Evolutionary conservation across 1,140 invertebrate genomes (phyloP), one percentile per base, ranked within the genome.

Genomic region (Pissodes strobi): DNA sequence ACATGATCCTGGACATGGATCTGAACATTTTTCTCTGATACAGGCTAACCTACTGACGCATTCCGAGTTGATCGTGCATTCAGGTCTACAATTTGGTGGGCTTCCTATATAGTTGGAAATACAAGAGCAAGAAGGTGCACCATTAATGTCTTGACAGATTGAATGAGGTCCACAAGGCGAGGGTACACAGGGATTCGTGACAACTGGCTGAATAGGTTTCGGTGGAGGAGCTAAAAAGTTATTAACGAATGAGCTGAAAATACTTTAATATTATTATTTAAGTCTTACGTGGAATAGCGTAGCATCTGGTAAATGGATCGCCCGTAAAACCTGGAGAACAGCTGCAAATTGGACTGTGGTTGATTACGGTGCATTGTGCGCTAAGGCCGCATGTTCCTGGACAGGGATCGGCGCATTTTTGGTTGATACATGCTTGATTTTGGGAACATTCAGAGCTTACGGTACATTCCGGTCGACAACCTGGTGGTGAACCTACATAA

Each of bases 101-200:
- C 84, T 84, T 34, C 86, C 87, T n/a, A 83, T 83, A 67, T 81
- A 85, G 49, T 81, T 79, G 9, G 74, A 59, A 41, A 80, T 79
- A 69, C 86, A 88, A n/a, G 80, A 81, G 66, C 86, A 90, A 45
- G 86, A 86, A 25, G 87, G 81, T 59, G 82, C 78, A 27, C 80
- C 81, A 68, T 83, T 84, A 46, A 83, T 72, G 43, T 84, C 82
- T 53, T 83, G 80, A 72, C 88, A 91, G 69, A 85, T 79, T 0
- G 88, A 86, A 78, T 91, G 85, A 15, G 87, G 83, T 19, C 92
- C 92, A 76, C 91, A 94, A 2, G 90, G 90, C 15, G 87, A 90
- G 38, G 90, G 89, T 55, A 82, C 79, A 74, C 90, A 92, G 1
- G 88, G 89, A 73, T 90, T 82, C 61, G 70, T 56, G 68, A 68